Percentiles rank a stretch among this genome's conserved stretches.
Conservation (phyloP, 1,140 invertebrate species). For the Macrocentrus cingulum region DNA sequence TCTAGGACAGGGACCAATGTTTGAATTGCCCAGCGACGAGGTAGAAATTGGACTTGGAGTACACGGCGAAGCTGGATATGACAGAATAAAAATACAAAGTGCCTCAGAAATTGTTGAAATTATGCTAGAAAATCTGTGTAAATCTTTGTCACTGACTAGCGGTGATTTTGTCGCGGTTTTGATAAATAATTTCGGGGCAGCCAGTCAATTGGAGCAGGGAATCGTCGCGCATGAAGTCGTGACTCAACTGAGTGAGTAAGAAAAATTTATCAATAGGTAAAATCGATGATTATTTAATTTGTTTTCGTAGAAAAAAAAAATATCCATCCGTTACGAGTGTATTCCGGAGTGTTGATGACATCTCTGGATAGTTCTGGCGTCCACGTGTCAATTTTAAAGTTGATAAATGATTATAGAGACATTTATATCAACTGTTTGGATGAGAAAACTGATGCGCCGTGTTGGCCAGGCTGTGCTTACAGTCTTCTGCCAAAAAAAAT, state of each 20-base stretch:
- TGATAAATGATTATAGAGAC: constrained; percentile 54
- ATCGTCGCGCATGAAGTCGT: constrained; percentile 73
- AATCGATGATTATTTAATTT: constrained; percentile 6
- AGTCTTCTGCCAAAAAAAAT: constrained; percentile 30
- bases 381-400: constrained; percentile 71
- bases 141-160: constrained; percentile 57
- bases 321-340: constrained; percentile 66
- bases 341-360: constrained; percentile 74
- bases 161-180: constrained; percentile 68
- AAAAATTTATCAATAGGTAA: not conserved
- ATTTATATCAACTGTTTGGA: constrained; percentile 64
- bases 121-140: constrained; percentile 57
- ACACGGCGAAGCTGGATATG: constrained; percentile 84
- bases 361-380: constrained; percentile 82
- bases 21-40: constrained; percentile 67
- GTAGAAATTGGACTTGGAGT: constrained; percentile 83
- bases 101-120: constrained; percentile 56
- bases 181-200: constrained; percentile 80
- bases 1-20: constrained; percentile 63
- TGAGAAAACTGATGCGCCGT: constrained; percentile 61
- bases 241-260: constrained; percentile 61
- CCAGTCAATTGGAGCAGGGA: constrained; percentile 76
- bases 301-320: constrained; percentile 55
- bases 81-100: constrained; percentile 65
- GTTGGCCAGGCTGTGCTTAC: constrained; percentile 63